Evolutionary conservation across 2,113 vertebrate genomes (phyloP), one percentile per base, ranked within the genome.

Genomic region (Beaufortia kweichowensis): DNA sequence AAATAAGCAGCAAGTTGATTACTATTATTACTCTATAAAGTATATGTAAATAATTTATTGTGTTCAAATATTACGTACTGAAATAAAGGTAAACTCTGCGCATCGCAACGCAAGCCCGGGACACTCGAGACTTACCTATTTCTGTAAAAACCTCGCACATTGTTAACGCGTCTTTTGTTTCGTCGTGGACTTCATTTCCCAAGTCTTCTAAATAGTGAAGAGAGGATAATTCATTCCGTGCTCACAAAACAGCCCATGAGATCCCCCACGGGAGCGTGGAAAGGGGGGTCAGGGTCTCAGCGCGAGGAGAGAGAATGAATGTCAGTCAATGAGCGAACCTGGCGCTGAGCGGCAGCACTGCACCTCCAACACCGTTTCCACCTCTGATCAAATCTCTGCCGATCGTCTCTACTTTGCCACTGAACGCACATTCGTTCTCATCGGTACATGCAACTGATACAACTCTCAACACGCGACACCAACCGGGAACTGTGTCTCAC

Each of bases 241-340:
- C 90, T 91, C 87, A 86, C 81, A 81, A 84, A 84, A 80, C 82
- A 69, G 70, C 76, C 63, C 56, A 23, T 62, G 84, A 84, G 80
- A 83, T 80, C 70, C 81, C 85, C 76, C 75, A 53, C 75, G 79
- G 79, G 79, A 82, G 63, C 59, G 55, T 41, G 78, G 64, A 68
- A 77, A 79, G 90, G 90, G 87, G 84, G 92, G 90, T 76, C 56
- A 61, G 67, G 66, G 57, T 78, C 43, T 21, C 72, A 39, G 63
- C 75, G 19, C 46, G 72, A 82, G 81, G 67, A 77, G 76, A 76
- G 55, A 75, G 90, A 90, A 85, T 79, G 93, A 88, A 92, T 92
- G 91, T 94, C 93, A 95, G 92, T 95, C 93, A 91, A 92, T 92
- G 93, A 93, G 91, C 92, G 90, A 90, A 91, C 90, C 90, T 88